Base-by-base conservation (phyloP, 2,113 vertebrate species). In the Triplophysa siluroides region DNA sequence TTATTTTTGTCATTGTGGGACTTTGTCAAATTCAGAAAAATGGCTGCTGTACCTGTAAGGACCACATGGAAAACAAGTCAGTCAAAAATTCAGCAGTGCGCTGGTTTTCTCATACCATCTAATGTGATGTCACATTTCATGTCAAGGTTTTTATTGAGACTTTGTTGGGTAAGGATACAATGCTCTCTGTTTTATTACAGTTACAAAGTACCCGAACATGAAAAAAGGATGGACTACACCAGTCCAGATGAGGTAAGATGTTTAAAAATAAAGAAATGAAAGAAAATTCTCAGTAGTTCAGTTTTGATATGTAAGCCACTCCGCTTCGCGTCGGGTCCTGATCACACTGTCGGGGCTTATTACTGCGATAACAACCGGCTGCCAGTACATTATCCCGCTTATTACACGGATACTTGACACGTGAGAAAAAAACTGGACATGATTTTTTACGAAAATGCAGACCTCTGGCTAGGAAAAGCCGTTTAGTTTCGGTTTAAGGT, bases 201-300 rank as follows among this genome's bases (percentile, higher is more conserved):
- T 87, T 98, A 95, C 88, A 97, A 96, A 86, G 90, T 91, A 86
- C 92, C 96, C 69, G 93, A 92, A 54, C 96, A 95, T 83, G 90
- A 90, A 2, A 94, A 95, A 0, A 92, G 92, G 0, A 94, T 95
- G 77, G 96, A 96, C 76, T 97, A 96, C 21, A 93, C 95, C 81
- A 93, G 93, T 83, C 94, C 96, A 86, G 95, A 97, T 76, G 98
- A 99, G 96, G 98, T 99, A 92, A 91, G 83, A 16, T 11, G 38
- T 50, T 60, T 29, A 54, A 54, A 33, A 76, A 52, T 8, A 38
- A 43, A 9, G 2, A 26, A 12, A 3, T 2, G 11, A 29, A 24
- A 29, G 19, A 26, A 29, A 45, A n/a, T 63, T 38, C 7, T 38
- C 33, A 7, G 26, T 33, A 19, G 0, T 56, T 13, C 14, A 52